Evolutionary conservation across 2,888 invertebrate genomes (phyloP).

Genomic region (Pteria penguin): DNA sequence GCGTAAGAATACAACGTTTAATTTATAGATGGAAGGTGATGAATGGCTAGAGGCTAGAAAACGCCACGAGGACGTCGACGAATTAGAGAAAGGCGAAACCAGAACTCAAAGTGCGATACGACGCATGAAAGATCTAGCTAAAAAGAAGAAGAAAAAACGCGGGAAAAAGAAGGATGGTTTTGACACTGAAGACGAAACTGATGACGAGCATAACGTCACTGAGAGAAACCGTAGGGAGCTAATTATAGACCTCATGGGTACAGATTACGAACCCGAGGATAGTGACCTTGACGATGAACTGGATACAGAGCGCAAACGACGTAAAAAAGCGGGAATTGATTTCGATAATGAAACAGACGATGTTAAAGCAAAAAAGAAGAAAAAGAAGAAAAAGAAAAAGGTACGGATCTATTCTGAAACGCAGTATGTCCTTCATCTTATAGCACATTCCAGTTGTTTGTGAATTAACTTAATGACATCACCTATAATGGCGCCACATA

Average conservation of each 20-base stretch:
- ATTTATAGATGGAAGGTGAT: slow-evolving; percentile 31
- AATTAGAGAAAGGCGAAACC: slow-evolving; percentile 48
- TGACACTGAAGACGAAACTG: slow-evolving; percentile 1
- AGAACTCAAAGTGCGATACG: slow-evolving; percentile 18
- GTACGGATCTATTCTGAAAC: slow-evolving; percentile 13
- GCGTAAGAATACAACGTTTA: neutral
- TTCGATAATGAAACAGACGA: slow-evolving; percentile 22
- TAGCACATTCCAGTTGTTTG: too few species aligned
- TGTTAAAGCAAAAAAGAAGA: slow-evolving; percentile 15
- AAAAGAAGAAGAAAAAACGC: slow-evolving; percentile 25
- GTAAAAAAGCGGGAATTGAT: slow-evolving; percentile 4
- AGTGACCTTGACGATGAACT: neutral
- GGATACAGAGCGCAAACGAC: neutral
- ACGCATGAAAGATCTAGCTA: slow-evolving; percentile 33
- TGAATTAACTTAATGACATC: too few species aligned
- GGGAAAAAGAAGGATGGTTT: slow-evolving; percentile 7
- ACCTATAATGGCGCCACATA: too few species aligned
- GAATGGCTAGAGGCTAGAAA: slow-evolving; percentile 54
- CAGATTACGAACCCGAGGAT: slow-evolving; percentile 19
- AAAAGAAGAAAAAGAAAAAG: slow-evolving; percentile 34
- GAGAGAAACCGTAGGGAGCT: slow-evolving; percentile 8
- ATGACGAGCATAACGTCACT: slow-evolving; percentile 7
- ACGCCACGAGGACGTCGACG: slow-evolving; percentile 53
- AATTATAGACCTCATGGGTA: slow-evolving; percentile 25
- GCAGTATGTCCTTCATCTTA: too few species aligned